A percentile compares a stretch with the other conserved stretches of the same genome.
These are phyloP conservation scores for Pemphredon lugubris DNA, from an alignment of 2,888 invertebrate genomes.

Conservation along the genomic window DNA sequence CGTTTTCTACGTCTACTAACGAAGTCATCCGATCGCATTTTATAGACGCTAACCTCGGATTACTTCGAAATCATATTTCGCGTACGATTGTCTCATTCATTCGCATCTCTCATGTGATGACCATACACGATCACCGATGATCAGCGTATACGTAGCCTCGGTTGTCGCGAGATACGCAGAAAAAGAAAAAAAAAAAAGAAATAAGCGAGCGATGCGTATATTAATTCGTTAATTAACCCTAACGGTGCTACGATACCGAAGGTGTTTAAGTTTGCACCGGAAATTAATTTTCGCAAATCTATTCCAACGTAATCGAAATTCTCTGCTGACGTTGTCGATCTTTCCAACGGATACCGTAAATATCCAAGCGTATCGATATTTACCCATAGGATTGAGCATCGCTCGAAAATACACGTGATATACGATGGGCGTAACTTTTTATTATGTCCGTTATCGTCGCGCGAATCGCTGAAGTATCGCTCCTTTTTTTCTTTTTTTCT, in stretches of 20 bases:
- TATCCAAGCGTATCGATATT: not conserved
- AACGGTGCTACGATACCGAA: too few species aligned
- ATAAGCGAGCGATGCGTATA: too few species aligned
- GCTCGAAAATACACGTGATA: not conserved
- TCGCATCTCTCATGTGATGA: slow-evolving; percentile 13
- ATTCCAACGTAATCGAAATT: too few species aligned
- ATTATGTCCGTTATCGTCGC: not conserved
- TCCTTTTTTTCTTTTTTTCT: slow-evolving; percentile 20
- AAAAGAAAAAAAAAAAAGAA: too few species aligned
- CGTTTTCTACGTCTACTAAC: slow-evolving; percentile 59
- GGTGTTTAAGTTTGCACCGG: too few species aligned
- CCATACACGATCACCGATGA: slow-evolving; percentile 2
- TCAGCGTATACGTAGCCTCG: too few species aligned
- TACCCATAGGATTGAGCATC: not conserved
- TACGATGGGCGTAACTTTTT: not conserved
- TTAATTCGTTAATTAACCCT: too few species aligned
- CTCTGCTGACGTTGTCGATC: too few species aligned
- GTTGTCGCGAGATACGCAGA: too few species aligned
- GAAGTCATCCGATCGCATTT: slow-evolving; percentile 55
- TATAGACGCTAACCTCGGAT: slow-evolving; percentile 23
- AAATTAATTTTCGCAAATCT: too few species aligned
- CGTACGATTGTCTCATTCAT: slow-evolving; percentile 15
- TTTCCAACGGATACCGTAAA: not conserved
- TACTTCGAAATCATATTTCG: slow-evolving; percentile 24
- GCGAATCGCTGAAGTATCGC: slow-evolving; percentile 16